A percentile compares a stretch with the other conserved stretches of the same genome.
phyloP scores from a whole-genome alignment of 2,888 invertebrate genomes.

The Ochropleura leucogaster region DNA sequence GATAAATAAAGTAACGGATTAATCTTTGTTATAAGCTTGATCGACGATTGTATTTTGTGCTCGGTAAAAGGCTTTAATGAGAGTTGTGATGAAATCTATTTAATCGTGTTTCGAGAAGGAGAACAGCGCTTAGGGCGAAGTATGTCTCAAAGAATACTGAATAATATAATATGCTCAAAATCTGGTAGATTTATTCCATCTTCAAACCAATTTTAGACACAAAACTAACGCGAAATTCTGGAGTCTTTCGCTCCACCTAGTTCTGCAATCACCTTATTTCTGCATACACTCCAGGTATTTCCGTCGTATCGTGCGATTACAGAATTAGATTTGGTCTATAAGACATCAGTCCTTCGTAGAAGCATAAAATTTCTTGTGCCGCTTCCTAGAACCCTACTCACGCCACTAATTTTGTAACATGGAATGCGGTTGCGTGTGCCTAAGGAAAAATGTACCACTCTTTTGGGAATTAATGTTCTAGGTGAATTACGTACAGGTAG shows the following conservation, averaged over 20 bases:
- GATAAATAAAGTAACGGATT: slow-evolving; percentile 54
- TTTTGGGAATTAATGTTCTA: slow-evolving; percentile 41
- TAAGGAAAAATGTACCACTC: slow-evolving; percentile 53
- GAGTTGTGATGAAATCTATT: slow-evolving; percentile 38
- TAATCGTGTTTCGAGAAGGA: slow-evolving; percentile 9
- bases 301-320: slow-evolving; percentile 55
- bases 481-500: slow-evolving; percentile 21
- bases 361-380: slow-evolving; percentile 63
- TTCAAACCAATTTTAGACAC: neutral
- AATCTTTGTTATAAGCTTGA: slow-evolving; percentile 47
- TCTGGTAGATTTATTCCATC: neutral
- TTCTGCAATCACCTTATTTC: slow-evolving; percentile 37
- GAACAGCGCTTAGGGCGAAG: neutral
- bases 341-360: slow-evolving; percentile 68
- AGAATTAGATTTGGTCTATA: slow-evolving; percentile 61
- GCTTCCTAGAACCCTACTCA: slow-evolving; percentile 68
- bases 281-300: slow-evolving; percentile 57
- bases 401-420: slow-evolving; percentile 64
- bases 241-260: neutral
- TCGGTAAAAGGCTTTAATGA: slow-evolving; percentile 32
- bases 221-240: neutral
- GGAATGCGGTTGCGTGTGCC: slow-evolving; percentile 64
- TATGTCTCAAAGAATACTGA: neutral
- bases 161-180: slow-evolving; percentile 11
- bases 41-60: slow-evolving; percentile 30